phyloP scores from a whole-genome alignment of 1,140 invertebrate species.

The Trypoxylus dichotomus region DNA sequence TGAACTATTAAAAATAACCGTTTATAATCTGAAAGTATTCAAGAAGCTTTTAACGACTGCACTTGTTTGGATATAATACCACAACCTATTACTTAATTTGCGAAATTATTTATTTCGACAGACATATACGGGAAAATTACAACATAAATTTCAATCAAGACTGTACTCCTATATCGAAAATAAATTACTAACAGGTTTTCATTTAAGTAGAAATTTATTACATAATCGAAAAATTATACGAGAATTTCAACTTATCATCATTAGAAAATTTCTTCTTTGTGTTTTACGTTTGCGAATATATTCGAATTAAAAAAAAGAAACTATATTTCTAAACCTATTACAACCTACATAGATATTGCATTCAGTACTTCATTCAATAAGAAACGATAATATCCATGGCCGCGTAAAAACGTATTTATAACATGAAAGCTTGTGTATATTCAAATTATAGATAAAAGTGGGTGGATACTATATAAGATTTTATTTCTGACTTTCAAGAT shows the following conservation, averaged over 20 bases:
- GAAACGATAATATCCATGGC: conserved; percentile 1
- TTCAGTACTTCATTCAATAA: neutral
- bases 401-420: neutral
- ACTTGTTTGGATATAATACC: no score
- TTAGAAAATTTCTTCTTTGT: neutral
- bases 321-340: no score
- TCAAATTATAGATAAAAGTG: conserved; percentile 3
- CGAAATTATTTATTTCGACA: no score
- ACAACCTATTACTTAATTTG: no score
- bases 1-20: no score
- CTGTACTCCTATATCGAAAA: neutral
- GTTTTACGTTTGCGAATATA: neutral
- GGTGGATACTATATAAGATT: neutral
- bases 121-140: no score
- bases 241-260: neutral
- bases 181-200: neutral
- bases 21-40: no score
- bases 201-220: neutral
- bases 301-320: neutral
- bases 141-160: neutral
- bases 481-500: neutral
- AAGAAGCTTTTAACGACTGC: no score
- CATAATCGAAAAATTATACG: conserved; percentile 5
- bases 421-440: neutral
- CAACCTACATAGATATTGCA: neutral